A percentile compares a stretch with the other conserved stretches of the same genome.
phyloP scores from a whole-genome alignment of 2,113 vertebrate genomes.

The Nannobrachium achirus region DNA sequence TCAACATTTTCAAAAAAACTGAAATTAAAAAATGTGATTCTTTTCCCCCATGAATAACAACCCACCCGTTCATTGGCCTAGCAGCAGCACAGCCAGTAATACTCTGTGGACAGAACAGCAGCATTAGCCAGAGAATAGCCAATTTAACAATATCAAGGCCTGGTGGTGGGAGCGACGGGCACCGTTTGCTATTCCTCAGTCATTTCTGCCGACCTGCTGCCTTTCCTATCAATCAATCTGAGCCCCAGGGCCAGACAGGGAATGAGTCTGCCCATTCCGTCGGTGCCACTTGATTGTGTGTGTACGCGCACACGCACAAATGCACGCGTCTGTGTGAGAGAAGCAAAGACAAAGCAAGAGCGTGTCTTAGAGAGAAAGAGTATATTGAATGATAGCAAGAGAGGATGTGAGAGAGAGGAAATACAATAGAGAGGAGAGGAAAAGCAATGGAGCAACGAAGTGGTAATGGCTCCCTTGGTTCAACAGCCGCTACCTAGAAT shows the following conservation, averaged over 20 bases:
- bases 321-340: background rate
- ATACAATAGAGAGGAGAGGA: no score
- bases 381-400: no score
- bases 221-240: slow-evolving; percentile 67
- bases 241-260: slow-evolving; percentile 58
- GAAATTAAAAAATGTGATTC: no score
- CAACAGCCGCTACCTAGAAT: no score
- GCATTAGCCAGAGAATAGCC: slow-evolving; percentile 53
- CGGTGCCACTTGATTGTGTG: slow-evolving; percentile 32
- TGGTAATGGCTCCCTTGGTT: no score
- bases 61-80: slow-evolving; percentile 6
- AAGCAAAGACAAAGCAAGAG: background rate
- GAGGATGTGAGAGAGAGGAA: no score
- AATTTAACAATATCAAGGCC: slow-evolving; percentile 59
- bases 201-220: slow-evolving; percentile 51
- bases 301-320: no score
- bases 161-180: background rate
- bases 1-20: no score
- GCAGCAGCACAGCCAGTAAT: slow-evolving; percentile 19
- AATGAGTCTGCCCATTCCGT: slow-evolving; percentile 61
- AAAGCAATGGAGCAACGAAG: no score
- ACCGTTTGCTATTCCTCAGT: slow-evolving; percentile 54
- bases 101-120: slow-evolving; percentile 34
- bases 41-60: no score
- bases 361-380: no score